Base-by-base conservation (phyloP, 2,888 invertebrate genomes). In the Mythimna impura region DNA sequence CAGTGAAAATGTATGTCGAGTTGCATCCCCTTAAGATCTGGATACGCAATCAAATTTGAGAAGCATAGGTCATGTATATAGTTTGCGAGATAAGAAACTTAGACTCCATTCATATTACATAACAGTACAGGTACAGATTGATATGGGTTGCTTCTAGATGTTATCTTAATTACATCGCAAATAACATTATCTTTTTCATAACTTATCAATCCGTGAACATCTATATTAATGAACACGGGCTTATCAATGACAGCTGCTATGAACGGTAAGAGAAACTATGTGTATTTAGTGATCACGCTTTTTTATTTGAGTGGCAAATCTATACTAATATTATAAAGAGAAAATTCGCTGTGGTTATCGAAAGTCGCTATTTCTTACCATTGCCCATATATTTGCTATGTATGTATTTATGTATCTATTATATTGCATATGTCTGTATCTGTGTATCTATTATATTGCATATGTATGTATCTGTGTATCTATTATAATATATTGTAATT, bases 81-180 rank as follows among this genome's bases (percentile, higher is more conserved):
- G n/a, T 34, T 55, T 43, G 10, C 6, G 6, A 47, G 47, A 47
- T 47, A 47, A 47, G 17, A 1, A 20, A 47, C 17, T 20, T 12
- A 71, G 25, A 0, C 30, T 30, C 3, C 12, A 6, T 14, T 12
- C 22, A 12, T 34, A 57, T 47, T 14, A 34, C 34, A 47, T 57
- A 52, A 52, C 20, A 52, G 20, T 5, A 25, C 3, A 47, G 17
- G 17, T 17, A 57, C 17, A 58, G 72, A 71, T 71, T 58, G 25
- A 58, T 40, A 40, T n/a, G n/a, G n/a, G 7, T 50, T n/a, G 50
- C 50, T 14, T n/a, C 25, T 17, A 40, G 72, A 72, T 58, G 0
- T 72, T 71, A 72, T 71, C 71, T 22, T 72, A 50, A 71, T 71
- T 17, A 72, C 6, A 47, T 47, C 36, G 36, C 25, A 36, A 71